Base-by-base conservation (phyloP, 2,113 vertebrate genomes). In the Artemisiospiza belli region DNA sequence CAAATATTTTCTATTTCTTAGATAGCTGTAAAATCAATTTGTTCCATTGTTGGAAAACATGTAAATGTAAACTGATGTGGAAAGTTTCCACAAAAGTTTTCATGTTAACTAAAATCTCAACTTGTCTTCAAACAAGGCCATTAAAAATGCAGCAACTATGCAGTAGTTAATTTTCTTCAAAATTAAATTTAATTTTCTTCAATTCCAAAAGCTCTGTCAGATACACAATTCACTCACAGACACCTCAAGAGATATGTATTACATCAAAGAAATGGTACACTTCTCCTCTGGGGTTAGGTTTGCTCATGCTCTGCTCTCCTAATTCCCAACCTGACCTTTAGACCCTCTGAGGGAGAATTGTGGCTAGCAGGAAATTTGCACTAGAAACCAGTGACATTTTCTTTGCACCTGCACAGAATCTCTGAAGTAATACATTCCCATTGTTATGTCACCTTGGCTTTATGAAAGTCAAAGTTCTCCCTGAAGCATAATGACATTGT, bases 391-490 rank as follows among this genome's bases (percentile, higher is more conserved):
- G 19, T 44, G 35, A 47, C 15, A 13, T 47, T 39, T 70, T 63
- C 24, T 83, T 51, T 51, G 52, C 44, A 83, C 7, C 61, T 46
- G 33, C 2, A 54, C 69, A 89, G 87, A 62, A 76, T 39, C 41
- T 72, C 55, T 7, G 3, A 69, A 87, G 58, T 63, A 87, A 85
- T 74, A 78, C 61, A 90, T 69, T 94, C 35, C 31, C 37, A 75
- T 59, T 90, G 55, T 95, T 90, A 85, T 10, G 68, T 77, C 68
- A 87, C 39, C 41, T 61, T 75, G 43, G 28, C 64, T 86, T 90
- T 87, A 93, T 84, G 52, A 92, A 96, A 93, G 86, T 81, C 95
- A 96, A 97, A 97, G 96, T 95, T 94, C 93, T 94, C 33, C 21
- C 61, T 64, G 47, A 81, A 74, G 41, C 52, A 78, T 41, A 68